These are phyloP conservation scores for Chelon labrosus DNA, from an alignment of 2,797 vertebrate genomes.

Conservation along the genomic window DNA sequence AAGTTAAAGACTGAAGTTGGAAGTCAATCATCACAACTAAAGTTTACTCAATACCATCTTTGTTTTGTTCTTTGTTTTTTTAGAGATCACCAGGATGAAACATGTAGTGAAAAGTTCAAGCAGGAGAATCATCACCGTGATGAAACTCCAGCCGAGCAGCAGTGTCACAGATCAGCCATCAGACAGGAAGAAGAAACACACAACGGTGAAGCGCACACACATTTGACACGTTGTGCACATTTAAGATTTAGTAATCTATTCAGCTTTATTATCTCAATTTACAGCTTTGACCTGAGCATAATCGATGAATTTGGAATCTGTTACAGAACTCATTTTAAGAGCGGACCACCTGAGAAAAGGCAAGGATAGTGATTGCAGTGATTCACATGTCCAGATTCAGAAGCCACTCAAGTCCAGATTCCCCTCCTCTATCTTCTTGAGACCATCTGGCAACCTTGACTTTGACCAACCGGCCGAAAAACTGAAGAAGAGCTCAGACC, in stretches of 20 bases:
- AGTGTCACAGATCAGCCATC: constrained; percentile 1
- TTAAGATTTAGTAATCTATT: neutral
- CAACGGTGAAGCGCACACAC: constrained; percentile 45
- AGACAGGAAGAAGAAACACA: constrained; percentile 27
- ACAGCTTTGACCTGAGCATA: neutral
- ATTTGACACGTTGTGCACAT: neutral
- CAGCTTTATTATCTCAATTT: neutral
- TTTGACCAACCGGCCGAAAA: neutral
- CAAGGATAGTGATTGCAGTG: neutral
- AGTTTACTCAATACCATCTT: neutral
- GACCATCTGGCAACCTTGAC: constrained; percentile 16
- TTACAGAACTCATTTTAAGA: constrained; percentile 39
- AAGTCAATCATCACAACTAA: neutral
- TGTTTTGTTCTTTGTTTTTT: neutral
- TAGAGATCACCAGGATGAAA: constrained; percentile 44
- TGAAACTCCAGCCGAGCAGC: constrained; percentile 15
- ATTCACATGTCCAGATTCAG: constrained; percentile 21
- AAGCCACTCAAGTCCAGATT: constrained; percentile 30
- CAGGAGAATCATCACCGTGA: neutral
- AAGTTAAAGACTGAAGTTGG: accelerated
- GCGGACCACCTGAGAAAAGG: constrained; percentile 8
- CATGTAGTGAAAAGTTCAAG: constrained; percentile 8
- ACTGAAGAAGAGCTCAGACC: constrained; percentile 18
- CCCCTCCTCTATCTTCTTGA: constrained; percentile 46
- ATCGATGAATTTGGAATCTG: constrained; percentile 8